A percentile compares a stretch with the other conserved stretches of the same genome.
Conservation (phyloP, 1,140 invertebrate species). For the Orchestia grillus region DNA sequence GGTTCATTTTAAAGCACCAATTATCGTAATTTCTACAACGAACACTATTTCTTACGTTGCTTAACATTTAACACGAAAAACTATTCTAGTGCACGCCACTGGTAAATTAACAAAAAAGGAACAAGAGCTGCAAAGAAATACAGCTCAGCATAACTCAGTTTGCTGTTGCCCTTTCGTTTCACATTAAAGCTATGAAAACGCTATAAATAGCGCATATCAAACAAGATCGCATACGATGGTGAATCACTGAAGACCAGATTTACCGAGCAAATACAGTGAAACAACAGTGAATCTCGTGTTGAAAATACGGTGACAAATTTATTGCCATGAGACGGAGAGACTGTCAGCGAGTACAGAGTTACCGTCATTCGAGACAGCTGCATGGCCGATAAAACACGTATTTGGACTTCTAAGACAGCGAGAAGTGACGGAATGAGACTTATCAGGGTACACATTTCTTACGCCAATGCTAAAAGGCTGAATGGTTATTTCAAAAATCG, state of each 20-base stretch:
- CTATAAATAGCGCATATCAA: not conserved
- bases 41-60: constrained; percentile 6
- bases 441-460: not conserved
- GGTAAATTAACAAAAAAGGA: not conserved
- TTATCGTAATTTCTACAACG: constrained; percentile 23
- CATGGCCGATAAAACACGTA: not conserved
- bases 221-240: not conserved
- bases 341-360: not conserved
- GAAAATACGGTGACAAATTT: not conserved
- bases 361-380: not conserved
- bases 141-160: not conserved
- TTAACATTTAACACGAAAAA: constrained; percentile 41
- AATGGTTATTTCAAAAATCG: not conserved
- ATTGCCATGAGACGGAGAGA: not conserved
- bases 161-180: not conserved
- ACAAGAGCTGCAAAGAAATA: not conserved
- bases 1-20: constrained; percentile 48
- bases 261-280: not conserved
- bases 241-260: not conserved
- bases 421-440: not conserved
- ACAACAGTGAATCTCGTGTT: not conserved
- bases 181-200: not conserved
- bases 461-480: not conserved
- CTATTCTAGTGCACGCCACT: constrained; percentile 19
- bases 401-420: not conserved